phyloP scores from a whole-genome alignment of 1,140 invertebrate genomes.

The Trachymyrmex cornetzi region DNA sequence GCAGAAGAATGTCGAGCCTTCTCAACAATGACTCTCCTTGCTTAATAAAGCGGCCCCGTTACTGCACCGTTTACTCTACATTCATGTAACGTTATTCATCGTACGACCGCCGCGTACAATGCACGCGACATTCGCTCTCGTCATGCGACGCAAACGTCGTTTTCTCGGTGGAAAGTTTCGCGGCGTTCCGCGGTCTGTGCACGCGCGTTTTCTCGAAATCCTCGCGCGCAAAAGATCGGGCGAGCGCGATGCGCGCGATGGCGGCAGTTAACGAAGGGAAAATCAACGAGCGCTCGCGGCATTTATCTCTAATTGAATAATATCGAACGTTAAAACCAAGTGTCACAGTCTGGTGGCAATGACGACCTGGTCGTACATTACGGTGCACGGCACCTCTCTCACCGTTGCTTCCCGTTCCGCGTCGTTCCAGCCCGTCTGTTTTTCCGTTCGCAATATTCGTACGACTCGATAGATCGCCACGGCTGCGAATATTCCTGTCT shows the following conservation, averaged over 20 bases:
- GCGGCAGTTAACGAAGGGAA: constrained; percentile 66
- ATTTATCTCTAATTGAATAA: constrained; percentile 73
- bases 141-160: constrained; percentile 37
- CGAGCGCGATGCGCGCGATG: constrained; percentile 1
- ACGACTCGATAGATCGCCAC: constrained; percentile 8
- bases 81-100: constrained; percentile 35
- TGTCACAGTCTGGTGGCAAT: constrained; percentile 22
- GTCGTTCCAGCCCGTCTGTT: constrained; percentile 72
- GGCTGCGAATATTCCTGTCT: background rate
- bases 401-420: constrained; percentile 72
- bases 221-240: background rate
- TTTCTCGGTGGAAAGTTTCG: constrained; percentile 51
- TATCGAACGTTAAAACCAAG: constrained; percentile 45
- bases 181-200: background rate
- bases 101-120: background rate
- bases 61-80: constrained; percentile 42
- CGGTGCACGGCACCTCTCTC: constrained; percentile 25
- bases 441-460: constrained; percentile 64
- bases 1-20: background rate
- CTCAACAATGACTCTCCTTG: background rate
- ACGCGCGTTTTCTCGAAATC: constrained; percentile 63
- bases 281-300: constrained; percentile 47
- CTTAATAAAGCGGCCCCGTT: constrained; percentile 2
- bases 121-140: constrained; percentile 53
- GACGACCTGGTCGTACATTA: constrained; percentile 36